Conservation (phyloP, 1,140 invertebrate species). For the Euborellia annulipes region DNA sequence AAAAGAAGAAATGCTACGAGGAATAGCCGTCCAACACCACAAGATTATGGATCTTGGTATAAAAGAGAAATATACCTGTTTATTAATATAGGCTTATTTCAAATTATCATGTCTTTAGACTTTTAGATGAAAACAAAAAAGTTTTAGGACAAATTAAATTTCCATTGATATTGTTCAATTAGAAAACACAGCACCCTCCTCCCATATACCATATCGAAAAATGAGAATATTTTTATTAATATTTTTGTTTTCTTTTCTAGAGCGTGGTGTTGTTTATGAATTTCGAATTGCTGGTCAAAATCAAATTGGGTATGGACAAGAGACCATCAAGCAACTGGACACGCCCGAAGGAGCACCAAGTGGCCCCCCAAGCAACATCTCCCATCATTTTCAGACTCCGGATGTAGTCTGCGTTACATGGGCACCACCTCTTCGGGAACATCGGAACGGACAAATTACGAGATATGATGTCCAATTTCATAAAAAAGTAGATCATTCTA, state of each 20-base stretch:
- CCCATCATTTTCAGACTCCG: slow-evolving; percentile 75
- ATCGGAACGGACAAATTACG: slow-evolving; percentile 84
- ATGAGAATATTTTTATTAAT: no score
- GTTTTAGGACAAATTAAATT: no score
- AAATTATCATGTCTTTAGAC: no score
- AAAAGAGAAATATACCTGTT: no score
- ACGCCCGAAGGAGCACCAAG: slow-evolving; percentile 83
- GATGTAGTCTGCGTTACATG: slow-evolving; percentile 84
- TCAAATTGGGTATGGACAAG: slow-evolving; percentile 82
- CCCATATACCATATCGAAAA: no score
- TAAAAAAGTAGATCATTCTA: slow-evolving; percentile 71
- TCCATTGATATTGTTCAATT: no score
- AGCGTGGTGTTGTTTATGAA: slow-evolving; percentile 87
- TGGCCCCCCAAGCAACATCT: slow-evolving; percentile 67
- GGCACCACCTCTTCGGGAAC: slow-evolving; percentile 71
- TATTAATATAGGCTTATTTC: no score
- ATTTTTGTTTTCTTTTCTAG: slow-evolving; percentile 24
- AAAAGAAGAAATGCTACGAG: slow-evolving; percentile 13
- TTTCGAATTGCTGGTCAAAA: slow-evolving; percentile 86
- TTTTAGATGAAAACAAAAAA: no score
- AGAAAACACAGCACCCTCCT: no score
- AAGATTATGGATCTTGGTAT: slow-evolving; percentile 36
- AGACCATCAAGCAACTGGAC: slow-evolving; percentile 69
- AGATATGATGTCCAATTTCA: slow-evolving; percentile 88
- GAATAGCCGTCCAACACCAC: slow-evolving; percentile 32